Evolutionary conservation across 2,797 vertebrate genomes (phyloP), one percentile per base, ranked within the genome.

Genomic region (Onychomys torridus): DNA sequence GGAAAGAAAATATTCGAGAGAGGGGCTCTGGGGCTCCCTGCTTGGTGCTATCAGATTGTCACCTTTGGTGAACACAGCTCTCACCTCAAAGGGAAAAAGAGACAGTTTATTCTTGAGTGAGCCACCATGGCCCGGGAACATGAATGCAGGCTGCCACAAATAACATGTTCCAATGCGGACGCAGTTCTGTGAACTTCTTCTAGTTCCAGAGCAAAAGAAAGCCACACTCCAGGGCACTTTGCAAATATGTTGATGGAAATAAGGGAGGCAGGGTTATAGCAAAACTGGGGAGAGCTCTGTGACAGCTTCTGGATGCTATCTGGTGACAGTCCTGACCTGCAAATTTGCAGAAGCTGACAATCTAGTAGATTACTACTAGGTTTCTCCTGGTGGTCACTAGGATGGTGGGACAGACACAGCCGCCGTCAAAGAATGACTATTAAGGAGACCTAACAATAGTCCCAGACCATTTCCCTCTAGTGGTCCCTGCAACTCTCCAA

Each of bases 361-460:
- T 40, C 49, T 73, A 34, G 14, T 19, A 29, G 16, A 40, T 73
- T 13, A 73, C 8, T 32, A 32, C n/a, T 32, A 40, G 25, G 25
- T 7, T 88, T 88, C 46, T 29, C n/a, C 49, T 57, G 52, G 11
- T 73, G 73, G 65, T 27, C 46, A 65, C 61, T 27, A 65, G 19
- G 34, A 27, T 37, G 4, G 7, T 86, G 34, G 84, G 0, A 32
- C 46, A 57, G 85, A 73, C 25, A 4, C 23, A 29, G 14, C 6
- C 25, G 25, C 9, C 0, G 0, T 34, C 69, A 73, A n/a, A 57
- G 14, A 52, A 3, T 40, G 10, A 9, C 37, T 12, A 32, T 27
- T 37, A 37, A 19, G 49, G 34, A 12, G 4, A 71, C 49, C 37
- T 69, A 29, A 17, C 3, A 52, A 88, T 17, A 43, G 25, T 7